These are phyloP conservation scores for Smutsia gigantea DNA, from an alignment of 2,797 vertebrate species.

Conservation along the genomic window DNA sequence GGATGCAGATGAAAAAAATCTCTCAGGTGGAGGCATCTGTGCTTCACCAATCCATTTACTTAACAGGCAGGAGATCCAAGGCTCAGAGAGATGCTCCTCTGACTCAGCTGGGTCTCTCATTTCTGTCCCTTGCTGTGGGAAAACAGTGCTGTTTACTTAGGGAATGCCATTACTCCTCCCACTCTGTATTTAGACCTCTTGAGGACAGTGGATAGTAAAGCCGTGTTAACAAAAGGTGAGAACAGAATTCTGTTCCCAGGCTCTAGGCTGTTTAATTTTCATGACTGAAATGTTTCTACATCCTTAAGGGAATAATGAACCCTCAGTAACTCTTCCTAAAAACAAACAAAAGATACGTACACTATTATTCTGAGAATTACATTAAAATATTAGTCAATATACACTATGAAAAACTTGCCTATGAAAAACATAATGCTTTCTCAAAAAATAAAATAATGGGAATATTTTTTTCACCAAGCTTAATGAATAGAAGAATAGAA, in stretches of 20 bases:
- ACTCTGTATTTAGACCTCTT: background rate
- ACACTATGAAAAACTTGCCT: background rate
- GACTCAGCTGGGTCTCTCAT: background rate
- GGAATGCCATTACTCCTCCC: fast-evolving
- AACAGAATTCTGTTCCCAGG: background rate
- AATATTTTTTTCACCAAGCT: background rate
- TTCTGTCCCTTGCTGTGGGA: background rate
- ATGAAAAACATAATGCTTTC: background rate
- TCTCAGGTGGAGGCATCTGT: background rate
- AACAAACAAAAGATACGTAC: background rate
- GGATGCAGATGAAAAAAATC: too few species aligned
- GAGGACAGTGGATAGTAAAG: too few species aligned
- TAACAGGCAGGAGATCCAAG: background rate
- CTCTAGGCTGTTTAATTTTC: background rate
- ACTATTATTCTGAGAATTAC: background rate
- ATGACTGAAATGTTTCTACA: background rate
- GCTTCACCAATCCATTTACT: background rate
- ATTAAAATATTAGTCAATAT: background rate
- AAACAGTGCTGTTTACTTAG: too few species aligned
- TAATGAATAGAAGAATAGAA: background rate
- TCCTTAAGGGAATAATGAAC: background rate
- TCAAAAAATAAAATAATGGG: background rate
- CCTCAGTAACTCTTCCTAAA: background rate
- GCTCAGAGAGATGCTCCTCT: background rate
- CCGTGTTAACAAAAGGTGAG: background rate